A percentile compares a stretch with the other conserved stretches of the same genome.
These are phyloP conservation scores for Drosophila prolongata DNA, from an alignment of 2,888 invertebrate genomes.

Conservation along the genomic window DNA sequence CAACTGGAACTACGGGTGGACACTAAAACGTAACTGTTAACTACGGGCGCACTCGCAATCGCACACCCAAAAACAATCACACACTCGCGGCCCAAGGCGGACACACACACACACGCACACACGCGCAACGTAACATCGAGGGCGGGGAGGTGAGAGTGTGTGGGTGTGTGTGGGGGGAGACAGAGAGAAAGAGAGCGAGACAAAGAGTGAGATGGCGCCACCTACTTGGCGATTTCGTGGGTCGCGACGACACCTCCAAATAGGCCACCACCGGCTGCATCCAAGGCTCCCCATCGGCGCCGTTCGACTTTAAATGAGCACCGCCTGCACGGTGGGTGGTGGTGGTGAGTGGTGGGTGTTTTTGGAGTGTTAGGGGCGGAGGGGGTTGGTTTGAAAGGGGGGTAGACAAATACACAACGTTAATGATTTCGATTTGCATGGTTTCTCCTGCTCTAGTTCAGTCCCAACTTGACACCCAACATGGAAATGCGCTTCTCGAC, in stretches of 20 bases:
- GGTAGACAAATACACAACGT: slow-evolving; percentile 48
- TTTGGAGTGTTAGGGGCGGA: background rate
- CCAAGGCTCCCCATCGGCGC: slow-evolving; percentile 75
- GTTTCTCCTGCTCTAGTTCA: slow-evolving; percentile 12
- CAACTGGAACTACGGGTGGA: slow-evolving; percentile 71
- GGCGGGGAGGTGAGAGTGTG: slow-evolving; percentile 32
- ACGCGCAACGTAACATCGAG: slow-evolving; percentile 47
- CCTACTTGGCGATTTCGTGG: slow-evolving; percentile 85
- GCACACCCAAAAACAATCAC: slow-evolving; percentile 42
- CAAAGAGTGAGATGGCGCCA: slow-evolving; percentile 62
- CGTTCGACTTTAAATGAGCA: slow-evolving; percentile 75
- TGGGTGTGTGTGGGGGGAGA: slow-evolving; percentile 30
- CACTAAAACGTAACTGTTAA: slow-evolving; percentile 71
- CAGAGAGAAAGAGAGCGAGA: slow-evolving; percentile 20
- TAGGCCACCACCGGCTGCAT: slow-evolving; percentile 84
- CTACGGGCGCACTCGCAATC: slow-evolving; percentile 56
- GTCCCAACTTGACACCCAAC: slow-evolving; percentile 28
- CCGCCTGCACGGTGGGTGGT: slow-evolving; percentile 74
- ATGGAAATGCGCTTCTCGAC: slow-evolving; percentile 45
- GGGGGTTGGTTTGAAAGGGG: slow-evolving; percentile 3
- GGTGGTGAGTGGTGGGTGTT: background rate
- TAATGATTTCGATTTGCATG: slow-evolving; percentile 45
- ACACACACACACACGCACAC: slow-evolving; percentile 17
- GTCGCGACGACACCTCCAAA: slow-evolving; percentile 84
- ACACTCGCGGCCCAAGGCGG: slow-evolving; percentile 21